phyloP scores from a whole-genome alignment of 1,140 invertebrate species.

The Teleogryllus occipitalis region DNA sequence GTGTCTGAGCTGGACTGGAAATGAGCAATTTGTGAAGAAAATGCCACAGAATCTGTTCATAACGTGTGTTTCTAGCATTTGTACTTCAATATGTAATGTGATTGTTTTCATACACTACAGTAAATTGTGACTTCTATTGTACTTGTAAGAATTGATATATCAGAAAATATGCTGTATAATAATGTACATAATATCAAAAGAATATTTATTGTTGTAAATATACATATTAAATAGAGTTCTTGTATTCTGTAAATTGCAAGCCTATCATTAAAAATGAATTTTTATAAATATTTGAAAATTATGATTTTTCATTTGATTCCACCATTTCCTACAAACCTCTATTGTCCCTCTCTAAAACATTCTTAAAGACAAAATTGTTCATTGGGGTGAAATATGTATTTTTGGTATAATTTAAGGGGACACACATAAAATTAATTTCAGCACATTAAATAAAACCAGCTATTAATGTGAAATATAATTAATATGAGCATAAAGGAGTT shows the following conservation, averaged over 20 bases:
- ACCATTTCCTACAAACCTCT: not conserved
- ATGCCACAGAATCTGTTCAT: no score
- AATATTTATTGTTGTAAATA: not conserved
- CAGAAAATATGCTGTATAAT: not conserved
- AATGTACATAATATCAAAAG: not conserved
- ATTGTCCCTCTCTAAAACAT: no score
- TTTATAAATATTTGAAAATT: not conserved
- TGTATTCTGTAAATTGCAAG: conserved; percentile 5
- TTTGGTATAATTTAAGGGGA: no score
- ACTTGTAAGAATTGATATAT: not conserved
- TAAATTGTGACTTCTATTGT: not conserved
- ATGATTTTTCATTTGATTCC: not conserved
- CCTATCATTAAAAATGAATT: not conserved
- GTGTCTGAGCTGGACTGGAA: no score
- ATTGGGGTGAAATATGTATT: no score
- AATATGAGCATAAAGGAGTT: no score
- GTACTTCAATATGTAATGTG: not conserved
- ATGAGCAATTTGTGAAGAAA: no score
- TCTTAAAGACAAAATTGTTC: no score
- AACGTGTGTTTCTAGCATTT: not conserved
- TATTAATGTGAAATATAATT: no score
- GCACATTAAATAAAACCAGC: no score
- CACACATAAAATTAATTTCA: no score
- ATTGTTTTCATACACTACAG: not conserved
- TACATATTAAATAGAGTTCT: not conserved